Base-by-base conservation (phyloP, 2,888 invertebrate genomes). In the Anagyrus pseudococci region DNA sequence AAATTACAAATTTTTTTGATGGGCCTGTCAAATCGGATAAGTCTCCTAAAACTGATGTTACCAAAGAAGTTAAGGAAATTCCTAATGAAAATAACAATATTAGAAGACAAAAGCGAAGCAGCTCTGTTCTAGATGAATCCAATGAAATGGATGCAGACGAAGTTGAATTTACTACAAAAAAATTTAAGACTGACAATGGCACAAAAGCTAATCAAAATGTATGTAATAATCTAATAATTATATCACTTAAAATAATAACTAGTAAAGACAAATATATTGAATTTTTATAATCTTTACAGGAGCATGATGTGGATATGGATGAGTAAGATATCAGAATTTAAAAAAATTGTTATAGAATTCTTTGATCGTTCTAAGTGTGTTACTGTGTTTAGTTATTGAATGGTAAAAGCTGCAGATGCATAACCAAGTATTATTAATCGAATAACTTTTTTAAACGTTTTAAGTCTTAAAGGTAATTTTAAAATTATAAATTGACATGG, bases 1-100 rank as follows among this genome's bases (percentile, higher is more conserved):
- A 61, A 8, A 67, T 67, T 20, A 67, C 64, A 23, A 53, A 6
- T n/a, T 67, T 67, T 25, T 52, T 29, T 58, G 52, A 64, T 7
- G 60, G 40, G 50, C 40, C 53, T 52, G 13, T 10, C 17, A 20
- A n/a, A 37, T 13, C 25, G 1, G 3, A 33, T 37, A 15, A 56
- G 19, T 47, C 46, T 15, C 25, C 8, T 37, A 40, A 22, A 29
- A 29, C 22, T 19, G 17, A 22, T 23, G 25, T 48, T 20, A 17
- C 8, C 20, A 15, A 17, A 41, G n/a, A 7, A 44, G 3, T 20
- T 2, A 47, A 2, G 1, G n/a, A 10, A 2, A 17, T 17, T 13
- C 2, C 10, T 15, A 3, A 29, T n/a, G 22, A 37, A 23, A 47
- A 46, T n/a, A 8, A 37, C 15, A 23, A 2, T 2, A 58, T 10